Conservation (phyloP, 2,113 vertebrate species). For the Odobenus rosmarus region DNA sequence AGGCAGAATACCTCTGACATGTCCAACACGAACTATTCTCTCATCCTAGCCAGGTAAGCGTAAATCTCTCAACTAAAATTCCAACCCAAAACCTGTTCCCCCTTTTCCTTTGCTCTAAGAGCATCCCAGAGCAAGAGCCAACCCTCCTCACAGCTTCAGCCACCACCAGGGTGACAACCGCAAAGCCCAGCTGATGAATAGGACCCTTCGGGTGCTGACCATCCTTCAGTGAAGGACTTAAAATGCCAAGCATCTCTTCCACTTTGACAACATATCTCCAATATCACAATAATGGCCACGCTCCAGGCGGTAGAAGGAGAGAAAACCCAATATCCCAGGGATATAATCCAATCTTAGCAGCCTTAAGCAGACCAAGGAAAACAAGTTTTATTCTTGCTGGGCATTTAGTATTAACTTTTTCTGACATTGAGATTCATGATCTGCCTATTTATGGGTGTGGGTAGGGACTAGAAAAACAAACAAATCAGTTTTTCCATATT, state of each 20-base stretch:
- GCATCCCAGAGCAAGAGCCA: neutral
- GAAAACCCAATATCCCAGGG: slow-evolving; percentile 70
- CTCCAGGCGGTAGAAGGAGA: slow-evolving; percentile 74
- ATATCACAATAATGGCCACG: slow-evolving; percentile 53
- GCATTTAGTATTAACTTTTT: slow-evolving; percentile 76
- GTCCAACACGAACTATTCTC: neutral
- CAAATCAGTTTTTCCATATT: slow-evolving; percentile 38
- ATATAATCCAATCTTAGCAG: slow-evolving; percentile 73
- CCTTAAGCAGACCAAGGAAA: slow-evolving; percentile 76
- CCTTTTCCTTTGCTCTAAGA: neutral
- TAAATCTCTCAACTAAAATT: neutral
- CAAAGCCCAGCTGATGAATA: slow-evolving; percentile 34
- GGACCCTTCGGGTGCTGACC: neutral
- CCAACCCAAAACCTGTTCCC: neutral
- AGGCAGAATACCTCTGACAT: neutral
- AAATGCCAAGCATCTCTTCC: slow-evolving; percentile 20
- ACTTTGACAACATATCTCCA: slow-evolving; percentile 69
- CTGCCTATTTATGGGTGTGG: neutral
- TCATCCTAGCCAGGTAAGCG: neutral
- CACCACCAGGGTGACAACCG: neutral
- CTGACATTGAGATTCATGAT: slow-evolving; percentile 51
- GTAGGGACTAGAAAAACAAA: neutral
- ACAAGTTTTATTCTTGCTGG: slow-evolving; percentile 62
- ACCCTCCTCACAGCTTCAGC: slow-evolving; percentile 16
- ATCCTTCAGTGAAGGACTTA: slow-evolving; percentile 62